Conservation (phyloP, 2,113 vertebrate species). For the Rhagologus leucostigma region DNA sequence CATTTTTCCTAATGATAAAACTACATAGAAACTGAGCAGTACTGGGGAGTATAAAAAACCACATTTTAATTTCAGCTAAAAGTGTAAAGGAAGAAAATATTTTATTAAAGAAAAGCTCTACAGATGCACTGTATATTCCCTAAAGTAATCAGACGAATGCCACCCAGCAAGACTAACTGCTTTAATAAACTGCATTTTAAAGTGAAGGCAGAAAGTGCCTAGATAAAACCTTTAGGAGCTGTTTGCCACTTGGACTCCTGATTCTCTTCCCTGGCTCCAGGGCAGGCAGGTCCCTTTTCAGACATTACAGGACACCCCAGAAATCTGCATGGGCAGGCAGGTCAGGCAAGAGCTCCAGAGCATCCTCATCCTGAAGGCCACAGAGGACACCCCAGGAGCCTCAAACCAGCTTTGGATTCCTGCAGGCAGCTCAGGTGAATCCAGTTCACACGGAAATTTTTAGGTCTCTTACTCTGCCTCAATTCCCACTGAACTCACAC, state of each 20-base stretch:
- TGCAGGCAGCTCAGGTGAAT: neutral
- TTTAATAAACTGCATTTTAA: neutral
- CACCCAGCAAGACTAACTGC: neutral
- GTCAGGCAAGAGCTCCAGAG: neutral
- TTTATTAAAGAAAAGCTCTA: neutral
- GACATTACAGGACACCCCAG: neutral
- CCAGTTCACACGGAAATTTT: accelerated
- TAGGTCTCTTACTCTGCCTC: neutral
- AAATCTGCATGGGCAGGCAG: neutral
- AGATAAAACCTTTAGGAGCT: neutral
- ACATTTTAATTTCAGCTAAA: neutral
- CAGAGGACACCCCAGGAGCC: neutral
- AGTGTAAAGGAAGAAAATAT: neutral
- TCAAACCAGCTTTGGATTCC: neutral
- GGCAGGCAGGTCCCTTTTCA: neutral
- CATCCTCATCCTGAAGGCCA: neutral
- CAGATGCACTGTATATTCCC: neutral
- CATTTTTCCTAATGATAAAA: neutral
- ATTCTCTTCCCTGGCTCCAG: neutral
- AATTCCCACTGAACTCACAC: neutral
- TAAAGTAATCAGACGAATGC: neutral
- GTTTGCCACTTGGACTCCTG: neutral
- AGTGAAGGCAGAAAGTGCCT: neutral
- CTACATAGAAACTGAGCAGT: neutral
- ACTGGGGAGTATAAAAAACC: neutral